Percentiles rank a stretch among this genome's conserved stretches.
Conservation (phyloP, 1,140 invertebrate species). For the Luehdorfia chinensis region DNA sequence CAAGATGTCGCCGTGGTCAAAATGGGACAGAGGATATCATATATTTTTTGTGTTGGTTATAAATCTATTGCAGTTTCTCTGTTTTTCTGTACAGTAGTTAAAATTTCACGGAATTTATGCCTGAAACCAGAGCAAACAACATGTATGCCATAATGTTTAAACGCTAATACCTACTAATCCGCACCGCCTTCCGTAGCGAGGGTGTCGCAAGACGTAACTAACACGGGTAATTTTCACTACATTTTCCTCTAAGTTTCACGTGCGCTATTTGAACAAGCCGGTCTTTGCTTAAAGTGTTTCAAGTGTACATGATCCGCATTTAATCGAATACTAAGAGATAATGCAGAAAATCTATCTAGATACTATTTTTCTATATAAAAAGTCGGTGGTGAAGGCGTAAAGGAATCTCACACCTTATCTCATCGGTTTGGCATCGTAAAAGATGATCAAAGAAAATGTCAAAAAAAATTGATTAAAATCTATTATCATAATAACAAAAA, state of each 20-base stretch:
- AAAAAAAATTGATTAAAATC: no score
- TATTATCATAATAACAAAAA: no score
- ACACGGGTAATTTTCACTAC: conserved; percentile 15
- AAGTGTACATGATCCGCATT: background rate
- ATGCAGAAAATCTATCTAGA: background rate
- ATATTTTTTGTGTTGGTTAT: no score
- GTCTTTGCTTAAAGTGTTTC: background rate
- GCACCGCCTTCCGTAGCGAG: background rate
- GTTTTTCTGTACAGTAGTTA: background rate
- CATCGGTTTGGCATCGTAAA: no score
- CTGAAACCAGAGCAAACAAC: background rate
- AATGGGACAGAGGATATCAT: no score
- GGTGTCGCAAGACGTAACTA: conserved; percentile 15
- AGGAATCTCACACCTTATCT: no score
- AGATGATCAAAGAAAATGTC: no score
- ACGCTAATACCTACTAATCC: conserved; percentile 10
- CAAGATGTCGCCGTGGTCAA: no score
- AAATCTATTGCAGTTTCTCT: no score
- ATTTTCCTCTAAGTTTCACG: conserved; percentile 11
- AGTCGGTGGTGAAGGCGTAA: no score
- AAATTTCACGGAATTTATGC: conserved; percentile 10
- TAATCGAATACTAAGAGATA: background rate
- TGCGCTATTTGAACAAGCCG: background rate
- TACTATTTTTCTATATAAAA: background rate
- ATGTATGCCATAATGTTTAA: conserved; percentile 15